phyloP scores from a whole-genome alignment of 2,888 invertebrate genomes.

The Eristalinus aeneus region DNA sequence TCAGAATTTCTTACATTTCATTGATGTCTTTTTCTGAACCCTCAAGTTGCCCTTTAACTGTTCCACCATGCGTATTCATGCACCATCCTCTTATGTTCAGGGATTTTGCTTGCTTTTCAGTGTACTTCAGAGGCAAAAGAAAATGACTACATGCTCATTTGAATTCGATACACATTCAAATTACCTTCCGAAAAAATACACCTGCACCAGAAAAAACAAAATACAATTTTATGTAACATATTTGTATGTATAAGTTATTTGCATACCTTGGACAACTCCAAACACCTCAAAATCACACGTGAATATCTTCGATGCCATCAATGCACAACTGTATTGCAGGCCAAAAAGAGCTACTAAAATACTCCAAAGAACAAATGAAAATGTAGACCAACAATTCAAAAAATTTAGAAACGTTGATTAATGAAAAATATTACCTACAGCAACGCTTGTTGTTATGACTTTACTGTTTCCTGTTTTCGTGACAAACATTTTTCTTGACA shows the following conservation, averaged over 20 bases:
- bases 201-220: conserved; percentile 72
- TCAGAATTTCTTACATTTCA: conserved; percentile 80
- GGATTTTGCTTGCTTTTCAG: conserved; percentile 82
- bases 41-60: conserved; percentile 84
- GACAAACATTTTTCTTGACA: too few species aligned
- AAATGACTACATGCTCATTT: neutral
- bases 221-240: conserved; percentile 35
- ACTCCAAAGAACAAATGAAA: neutral
- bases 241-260: neutral
- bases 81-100: conserved; percentile 85
- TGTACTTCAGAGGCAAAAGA: conserved; percentile 68
- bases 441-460: neutral
- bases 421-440: neutral
- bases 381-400: neutral
- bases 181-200: conserved; percentile 79
- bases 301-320: conserved; percentile 56
- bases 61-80: conserved; percentile 83
- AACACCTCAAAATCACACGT: conserved; percentile 78
- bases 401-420: too few species aligned
- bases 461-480: too few species aligned
- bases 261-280: conserved; percentile 78
- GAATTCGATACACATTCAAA: neutral
- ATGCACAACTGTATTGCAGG: neutral
- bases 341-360: neutral
- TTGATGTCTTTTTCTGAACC: conserved; percentile 81